Base-by-base conservation (phyloP, 2,797 vertebrate species). In the Monodelphis domestica region DNA sequence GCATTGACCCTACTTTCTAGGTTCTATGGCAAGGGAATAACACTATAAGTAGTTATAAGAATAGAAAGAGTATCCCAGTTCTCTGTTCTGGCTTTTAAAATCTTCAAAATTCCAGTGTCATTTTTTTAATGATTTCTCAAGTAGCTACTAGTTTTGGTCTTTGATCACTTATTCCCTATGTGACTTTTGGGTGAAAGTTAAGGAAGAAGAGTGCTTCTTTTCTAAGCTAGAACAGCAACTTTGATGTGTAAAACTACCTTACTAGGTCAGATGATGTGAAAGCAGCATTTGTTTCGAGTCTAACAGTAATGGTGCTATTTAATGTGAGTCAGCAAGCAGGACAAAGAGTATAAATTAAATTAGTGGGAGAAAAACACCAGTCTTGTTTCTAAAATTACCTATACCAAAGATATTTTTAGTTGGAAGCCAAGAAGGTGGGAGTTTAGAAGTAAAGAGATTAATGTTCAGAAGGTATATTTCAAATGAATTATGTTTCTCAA, bases 361-460 rank as follows among this genome's bases (percentile, higher is more conserved):
- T 88, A 53, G 29, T 88, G 50, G 52, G 87, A n/a, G 87, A 33
- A 88, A 88, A 88, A 15, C 50, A 88, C 50, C 28, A 53, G 29
- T 88, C 51, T 53, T 88, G 51, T 53, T 84, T 88, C 87, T 88
- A 88, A 88, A 88, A 88, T 88, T 88, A 53, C 33, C 29, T n/a
- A 15, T 88, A 38, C 21, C 21, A n/a, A 88, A 88, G 51, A 88
- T 53, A 88, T 53, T 52, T 88, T 88, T 88, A 88, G 87, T 12
- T 88, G 3, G 33, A 88, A 88, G 52, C 30, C 28, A 53, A 88
- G 87, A 29, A 30, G 87, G 87, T 88, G 29, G 53, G 87, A 88
- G 87, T 53, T 88, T 51, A 88, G 28, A 88, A 53, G 7, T 52
- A 51, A 51, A 88, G 88, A 52, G 51, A 53, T 53, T 53, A 53